These are phyloP conservation scores for Macrotus californicus DNA, from an alignment of 2,113 vertebrate species.

Conservation along the genomic window DNA sequence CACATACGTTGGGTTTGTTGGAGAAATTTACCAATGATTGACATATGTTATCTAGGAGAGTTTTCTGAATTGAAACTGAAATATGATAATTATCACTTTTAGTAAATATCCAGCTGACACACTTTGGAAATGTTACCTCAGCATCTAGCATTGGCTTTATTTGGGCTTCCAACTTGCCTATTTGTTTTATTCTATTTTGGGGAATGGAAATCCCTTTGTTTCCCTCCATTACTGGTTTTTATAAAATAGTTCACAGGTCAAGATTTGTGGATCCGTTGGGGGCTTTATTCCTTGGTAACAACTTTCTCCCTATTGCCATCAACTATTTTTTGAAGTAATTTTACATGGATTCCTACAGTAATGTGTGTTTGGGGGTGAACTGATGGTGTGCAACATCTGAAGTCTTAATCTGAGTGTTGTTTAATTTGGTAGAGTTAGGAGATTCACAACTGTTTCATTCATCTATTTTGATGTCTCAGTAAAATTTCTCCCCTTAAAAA, in stretches of 20 bases:
- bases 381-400: neutral
- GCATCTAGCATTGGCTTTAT: slow-evolving; percentile 30
- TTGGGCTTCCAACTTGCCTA: neutral
- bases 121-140: slow-evolving; percentile 47
- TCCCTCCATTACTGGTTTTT: neutral
- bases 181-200: neutral
- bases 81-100: slow-evolving; percentile 59
- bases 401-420: neutral
- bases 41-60: slow-evolving; percentile 37
- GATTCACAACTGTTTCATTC: neutral
- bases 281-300: neutral
- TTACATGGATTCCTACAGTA: neutral
- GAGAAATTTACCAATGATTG: neutral
- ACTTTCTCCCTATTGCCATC: neutral
- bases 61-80: slow-evolving; percentile 50
- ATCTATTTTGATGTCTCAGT: neutral
- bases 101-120: slow-evolving; percentile 49
- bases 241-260: neutral
- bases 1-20: slow-evolving; percentile 20
- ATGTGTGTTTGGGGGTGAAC: neutral
- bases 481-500: neutral
- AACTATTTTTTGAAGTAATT: neutral
- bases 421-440: neutral
- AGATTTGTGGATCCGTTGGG: neutral
- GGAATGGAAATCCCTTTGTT: neutral